Evolutionary conservation across 2,888 invertebrate species (phyloP).

Genomic region (Schizaphis graminum): DNA sequence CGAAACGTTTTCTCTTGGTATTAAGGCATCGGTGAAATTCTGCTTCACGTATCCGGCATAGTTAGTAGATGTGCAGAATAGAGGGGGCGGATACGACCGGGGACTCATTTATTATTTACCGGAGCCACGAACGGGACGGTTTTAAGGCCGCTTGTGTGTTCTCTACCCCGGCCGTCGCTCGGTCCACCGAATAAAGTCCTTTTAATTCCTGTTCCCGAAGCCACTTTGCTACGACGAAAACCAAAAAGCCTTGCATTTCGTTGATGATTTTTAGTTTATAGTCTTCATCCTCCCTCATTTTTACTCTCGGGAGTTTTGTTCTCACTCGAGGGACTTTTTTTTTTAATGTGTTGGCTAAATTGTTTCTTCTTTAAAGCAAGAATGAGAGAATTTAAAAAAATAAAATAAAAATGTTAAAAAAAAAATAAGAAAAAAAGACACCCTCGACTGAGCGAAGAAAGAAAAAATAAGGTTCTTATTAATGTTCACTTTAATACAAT

Average conservation of each 20-base stretch:
- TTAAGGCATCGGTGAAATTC: conserved; percentile 48
- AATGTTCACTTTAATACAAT: conserved; percentile 56
- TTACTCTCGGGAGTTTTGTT: conserved; percentile 60
- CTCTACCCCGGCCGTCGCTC: conserved; percentile 57
- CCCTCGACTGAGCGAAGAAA: conserved; percentile 52
- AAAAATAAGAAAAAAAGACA: conserved; percentile 36
- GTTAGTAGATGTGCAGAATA: conserved; percentile 34
- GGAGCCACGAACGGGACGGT: conserved; percentile 65
- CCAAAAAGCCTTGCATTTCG: conserved; percentile 63
- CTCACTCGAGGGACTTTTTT: conserved; percentile 57
- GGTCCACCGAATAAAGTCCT: conserved; percentile 65
- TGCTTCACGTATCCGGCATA: conserved; percentile 45
- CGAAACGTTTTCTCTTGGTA: conserved; percentile 50
- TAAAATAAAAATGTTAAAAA: conserved; percentile 41
- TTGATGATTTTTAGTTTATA: conserved; percentile 66
- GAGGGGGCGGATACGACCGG: conserved; percentile 49
- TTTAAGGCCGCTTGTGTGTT: conserved; percentile 61
- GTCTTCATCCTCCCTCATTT: conserved; percentile 51
- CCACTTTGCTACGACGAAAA: conserved; percentile 65
- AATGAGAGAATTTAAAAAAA: conserved; percentile 54
- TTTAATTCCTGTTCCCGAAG: conserved; percentile 64
- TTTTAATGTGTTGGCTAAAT: conserved; percentile 63
- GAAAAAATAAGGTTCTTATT: conserved; percentile 54
- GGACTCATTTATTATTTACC: conserved; percentile 65
- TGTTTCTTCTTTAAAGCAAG: conserved; percentile 47